Evolutionary conservation across 2,797 vertebrate genomes (phyloP), one percentile per base, ranked within the genome.

Genomic region (Pteropus rufus): DNA sequence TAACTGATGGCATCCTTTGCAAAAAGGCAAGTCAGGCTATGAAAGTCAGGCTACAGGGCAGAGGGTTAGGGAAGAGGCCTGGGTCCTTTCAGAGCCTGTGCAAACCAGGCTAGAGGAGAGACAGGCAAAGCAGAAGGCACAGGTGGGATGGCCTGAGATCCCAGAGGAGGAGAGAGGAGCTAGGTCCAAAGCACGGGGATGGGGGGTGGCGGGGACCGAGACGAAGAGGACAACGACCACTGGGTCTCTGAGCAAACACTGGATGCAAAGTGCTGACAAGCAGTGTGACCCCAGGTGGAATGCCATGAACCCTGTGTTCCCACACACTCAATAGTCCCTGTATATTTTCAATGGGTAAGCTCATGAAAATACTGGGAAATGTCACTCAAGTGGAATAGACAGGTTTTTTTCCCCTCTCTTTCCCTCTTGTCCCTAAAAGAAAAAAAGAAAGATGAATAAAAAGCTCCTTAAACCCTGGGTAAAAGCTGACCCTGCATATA

Each of bases 311-410:
- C 87, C 31, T 0, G 0, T 14, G 34, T 44, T 52, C 36, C 84
- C 86, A 58, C 8, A 46, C 0, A 1, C 41, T 58, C 41, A 34
- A 2, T 16, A 16, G 36, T 21, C 75, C 60, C 23, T 49, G 24
- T 49, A 69, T 70, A 23, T 46, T n/a, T 56, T 70, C 94, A 75
- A 85, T 0, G 49, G 76, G 69, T 75, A 72, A 94, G 83, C 95
- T 95, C 94, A 72, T 44, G 85, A 85, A 94, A 97, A 93, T 46
- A 41, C 41, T 70, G 24, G 67, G 85, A 80, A 86, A 94, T 88
- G 85, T 39, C 93, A 94, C 67, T 84, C 94, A 70, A 73, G 12
- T 87, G 60, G 69, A 89, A 75, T 21, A 62, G 95, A 21, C 77
- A 92, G 72, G 34, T 56, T 79, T 81, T 39, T 46, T 7, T 16